phyloP scores from a whole-genome alignment of 2,888 invertebrate species.

The Trissoscelio sp. region DNA sequence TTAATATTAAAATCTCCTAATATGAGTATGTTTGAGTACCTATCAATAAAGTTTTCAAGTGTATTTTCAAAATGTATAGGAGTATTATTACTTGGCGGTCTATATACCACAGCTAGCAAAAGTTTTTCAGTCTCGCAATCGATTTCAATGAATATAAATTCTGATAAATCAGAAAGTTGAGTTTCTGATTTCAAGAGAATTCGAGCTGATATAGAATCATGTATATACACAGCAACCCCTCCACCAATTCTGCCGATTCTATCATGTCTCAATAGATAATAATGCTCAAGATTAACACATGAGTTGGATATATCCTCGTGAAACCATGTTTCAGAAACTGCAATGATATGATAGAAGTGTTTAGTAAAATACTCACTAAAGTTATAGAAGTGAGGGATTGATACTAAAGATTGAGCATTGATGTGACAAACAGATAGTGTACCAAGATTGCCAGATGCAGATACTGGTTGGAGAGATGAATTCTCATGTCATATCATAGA shows the following conservation, averaged over 20 bases:
- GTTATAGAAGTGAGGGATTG: background rate
- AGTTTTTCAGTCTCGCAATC: background rate
- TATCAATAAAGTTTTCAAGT: background rate
- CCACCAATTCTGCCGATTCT: background rate
- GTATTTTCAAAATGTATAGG: background rate
- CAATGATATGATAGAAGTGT: background rate
- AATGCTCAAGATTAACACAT: background rate
- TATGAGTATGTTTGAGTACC: background rate
- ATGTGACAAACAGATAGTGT: too few relatives aligned
- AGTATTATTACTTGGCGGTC: constrained; percentile 5
- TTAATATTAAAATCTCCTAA: constrained; percentile 38
- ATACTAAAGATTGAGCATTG: background rate
- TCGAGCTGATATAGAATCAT: background rate
- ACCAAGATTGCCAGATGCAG: too few relatives aligned
- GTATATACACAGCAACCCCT: background rate
- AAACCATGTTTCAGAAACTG: background rate
- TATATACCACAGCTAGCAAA: background rate
- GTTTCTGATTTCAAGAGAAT: background rate
- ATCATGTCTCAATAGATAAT: background rate
- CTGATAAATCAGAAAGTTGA: background rate
- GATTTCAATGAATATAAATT: constrained; percentile 21
- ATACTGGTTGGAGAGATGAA: too few relatives aligned
- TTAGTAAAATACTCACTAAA: background rate
- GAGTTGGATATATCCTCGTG: background rate
- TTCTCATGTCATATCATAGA: too few relatives aligned